A percentile compares a stretch with the other conserved stretches of the same genome.
phyloP scores from a whole-genome alignment of 2,113 vertebrate species.

The Microtus richardsoni region DNA sequence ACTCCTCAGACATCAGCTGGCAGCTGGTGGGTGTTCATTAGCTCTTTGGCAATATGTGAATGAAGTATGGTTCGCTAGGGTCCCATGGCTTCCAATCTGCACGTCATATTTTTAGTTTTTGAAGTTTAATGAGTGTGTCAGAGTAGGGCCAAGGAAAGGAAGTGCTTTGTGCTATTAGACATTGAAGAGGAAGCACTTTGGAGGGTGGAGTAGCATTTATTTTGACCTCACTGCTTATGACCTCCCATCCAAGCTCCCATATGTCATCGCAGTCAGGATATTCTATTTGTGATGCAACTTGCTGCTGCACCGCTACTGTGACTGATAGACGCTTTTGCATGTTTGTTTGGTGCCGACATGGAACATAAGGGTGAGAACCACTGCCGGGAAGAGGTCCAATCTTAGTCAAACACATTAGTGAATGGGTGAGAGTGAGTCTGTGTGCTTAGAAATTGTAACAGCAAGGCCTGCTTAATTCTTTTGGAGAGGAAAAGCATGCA shows the following conservation, averaged over 20 bases:
- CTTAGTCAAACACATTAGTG: background rate
- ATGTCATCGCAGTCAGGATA: accelerated
- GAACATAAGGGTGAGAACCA: background rate
- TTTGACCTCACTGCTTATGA: background rate
- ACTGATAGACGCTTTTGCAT: background rate
- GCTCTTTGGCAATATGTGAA: background rate
- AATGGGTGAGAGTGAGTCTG: background rate
- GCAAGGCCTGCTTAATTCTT: background rate
- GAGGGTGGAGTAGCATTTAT: background rate
- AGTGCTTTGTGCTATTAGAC: background rate
- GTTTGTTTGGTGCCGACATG: background rate
- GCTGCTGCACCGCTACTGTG: background rate
- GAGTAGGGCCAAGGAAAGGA: no score
- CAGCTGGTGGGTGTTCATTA: constrained; percentile 19
- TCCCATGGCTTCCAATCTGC: background rate
- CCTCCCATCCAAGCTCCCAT: background rate
- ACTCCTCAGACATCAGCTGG: background rate
- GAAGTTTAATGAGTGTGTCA: background rate
- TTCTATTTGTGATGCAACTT: background rate
- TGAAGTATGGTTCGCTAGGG: background rate
- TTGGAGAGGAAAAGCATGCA: background rate
- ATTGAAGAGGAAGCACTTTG: background rate
- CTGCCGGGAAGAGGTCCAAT: background rate
- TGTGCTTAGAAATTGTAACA: background rate
- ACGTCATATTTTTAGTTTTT: background rate